phyloP scores from a whole-genome alignment of 2,797 vertebrate genomes.

The Schizopygopsis malacanthus region DNA sequence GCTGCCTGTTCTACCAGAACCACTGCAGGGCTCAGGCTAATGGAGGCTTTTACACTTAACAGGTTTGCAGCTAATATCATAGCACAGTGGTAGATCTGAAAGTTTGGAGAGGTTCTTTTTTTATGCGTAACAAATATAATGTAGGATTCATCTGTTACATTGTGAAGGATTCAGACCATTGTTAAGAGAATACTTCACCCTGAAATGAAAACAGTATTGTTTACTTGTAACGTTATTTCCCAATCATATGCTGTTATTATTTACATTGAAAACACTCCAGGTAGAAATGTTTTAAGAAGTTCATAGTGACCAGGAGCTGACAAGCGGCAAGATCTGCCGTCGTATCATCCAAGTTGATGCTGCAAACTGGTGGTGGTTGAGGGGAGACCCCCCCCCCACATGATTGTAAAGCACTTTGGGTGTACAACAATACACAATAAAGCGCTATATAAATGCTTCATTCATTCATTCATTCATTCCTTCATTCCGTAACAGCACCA shows the following conservation, averaged over 20 bases:
- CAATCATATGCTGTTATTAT: neutral
- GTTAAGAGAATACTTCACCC: neutral
- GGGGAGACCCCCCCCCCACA: too few species aligned
- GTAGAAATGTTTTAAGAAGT: neutral
- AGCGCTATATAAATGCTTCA: too few species aligned
- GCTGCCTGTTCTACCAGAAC: slow-evolving; percentile 43
- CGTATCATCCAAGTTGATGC: too few species aligned
- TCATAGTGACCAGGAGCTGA: neutral
- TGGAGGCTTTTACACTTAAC: slow-evolving; percentile 19
- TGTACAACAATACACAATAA: too few species aligned
- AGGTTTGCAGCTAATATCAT: slow-evolving; percentile 30
- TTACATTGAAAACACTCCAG: neutral
- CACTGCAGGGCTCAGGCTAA: slow-evolving; percentile 20
- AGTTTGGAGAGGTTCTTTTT: neutral
- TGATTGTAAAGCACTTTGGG: too few species aligned
- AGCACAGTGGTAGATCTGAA: neutral
- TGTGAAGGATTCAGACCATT: neutral
- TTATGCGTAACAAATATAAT: neutral
- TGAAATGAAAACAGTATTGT: neutral
- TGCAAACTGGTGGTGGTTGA: too few species aligned
- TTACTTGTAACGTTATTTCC: neutral
- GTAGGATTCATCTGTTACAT: neutral
- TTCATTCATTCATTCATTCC: too few species aligned
- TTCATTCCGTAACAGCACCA: neutral
- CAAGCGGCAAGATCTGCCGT: neutral